These are phyloP conservation scores for Numida meleagris DNA, from an alignment of 2,113 vertebrate genomes.

Conservation along the genomic window DNA sequence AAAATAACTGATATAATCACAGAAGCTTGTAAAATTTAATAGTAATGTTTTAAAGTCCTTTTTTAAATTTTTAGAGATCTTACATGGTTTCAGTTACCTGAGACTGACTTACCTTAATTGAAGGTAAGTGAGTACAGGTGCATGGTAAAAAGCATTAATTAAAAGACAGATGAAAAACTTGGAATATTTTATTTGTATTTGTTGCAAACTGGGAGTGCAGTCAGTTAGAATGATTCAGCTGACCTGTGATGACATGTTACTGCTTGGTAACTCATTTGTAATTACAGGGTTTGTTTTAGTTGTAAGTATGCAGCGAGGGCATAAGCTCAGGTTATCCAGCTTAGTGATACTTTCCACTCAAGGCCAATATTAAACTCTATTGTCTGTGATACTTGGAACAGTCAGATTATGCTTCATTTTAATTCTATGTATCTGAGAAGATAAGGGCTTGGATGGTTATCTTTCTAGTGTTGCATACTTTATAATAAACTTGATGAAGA, in stretches of 20 bases:
- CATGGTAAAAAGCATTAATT: not conserved
- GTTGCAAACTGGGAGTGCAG: not conserved
- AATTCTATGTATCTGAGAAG: not conserved
- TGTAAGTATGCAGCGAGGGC: not conserved
- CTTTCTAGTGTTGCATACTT: not conserved
- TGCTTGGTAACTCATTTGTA: not conserved
- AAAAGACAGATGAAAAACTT: not conserved
- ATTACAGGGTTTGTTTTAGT: not conserved
- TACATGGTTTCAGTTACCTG: not conserved
- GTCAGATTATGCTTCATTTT: not conserved
- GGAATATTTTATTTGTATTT: not conserved
- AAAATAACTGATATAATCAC: not conserved
- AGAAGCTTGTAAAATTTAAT: not conserved
- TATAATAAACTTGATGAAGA: not conserved
- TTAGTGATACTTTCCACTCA: not conserved
- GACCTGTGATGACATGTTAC: not conserved
- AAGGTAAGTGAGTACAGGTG: not conserved
- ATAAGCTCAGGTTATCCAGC: not conserved
- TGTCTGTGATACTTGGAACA: not conserved
- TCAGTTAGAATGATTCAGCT: not conserved
- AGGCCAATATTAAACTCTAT: not conserved
- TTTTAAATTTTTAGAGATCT: not conserved
- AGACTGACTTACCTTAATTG: not conserved
- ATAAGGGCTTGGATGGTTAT: not conserved
- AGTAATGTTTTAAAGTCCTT: not conserved